phyloP scores from a whole-genome alignment of 2,888 invertebrate genomes.

The Sicus ferrugineus region DNA sequence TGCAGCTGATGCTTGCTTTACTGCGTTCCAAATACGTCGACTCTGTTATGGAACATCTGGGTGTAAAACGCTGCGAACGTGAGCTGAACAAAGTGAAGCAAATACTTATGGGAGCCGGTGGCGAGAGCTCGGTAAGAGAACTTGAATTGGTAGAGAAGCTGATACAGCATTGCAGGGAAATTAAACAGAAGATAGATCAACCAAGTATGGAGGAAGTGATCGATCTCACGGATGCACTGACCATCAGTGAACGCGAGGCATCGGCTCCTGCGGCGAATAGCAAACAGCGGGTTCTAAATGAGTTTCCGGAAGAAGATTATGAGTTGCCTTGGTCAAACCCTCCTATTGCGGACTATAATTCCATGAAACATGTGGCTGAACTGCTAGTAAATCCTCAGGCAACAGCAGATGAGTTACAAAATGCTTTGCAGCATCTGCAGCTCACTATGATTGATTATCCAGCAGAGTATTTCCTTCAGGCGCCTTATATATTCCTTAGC shows the following conservation, averaged over 20 bases:
- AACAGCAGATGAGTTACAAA: conserved; percentile 45
- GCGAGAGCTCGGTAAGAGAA: no score
- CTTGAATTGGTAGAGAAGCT: conserved; percentile 47
- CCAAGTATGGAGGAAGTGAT: conserved; percentile 29
- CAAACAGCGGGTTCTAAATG: background rate
- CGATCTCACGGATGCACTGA: conserved; percentile 36
- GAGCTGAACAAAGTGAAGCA: conserved; percentile 56
- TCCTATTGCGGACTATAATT: conserved; percentile 50
- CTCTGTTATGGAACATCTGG: conserved; percentile 48
- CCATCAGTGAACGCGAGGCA: conserved; percentile 29
- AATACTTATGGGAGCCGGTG: conserved; percentile 44
- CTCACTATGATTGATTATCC: conserved; percentile 60
- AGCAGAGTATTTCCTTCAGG: conserved; percentile 59
- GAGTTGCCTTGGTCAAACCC: conserved; percentile 57
- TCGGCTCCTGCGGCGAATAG: background rate
- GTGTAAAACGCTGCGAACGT: conserved; percentile 47
- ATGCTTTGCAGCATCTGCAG: conserved; percentile 51
- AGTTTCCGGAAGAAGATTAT: conserved; percentile 43
- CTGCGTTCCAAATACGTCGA: conserved; percentile 52
- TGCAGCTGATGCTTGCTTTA: conserved; percentile 54
- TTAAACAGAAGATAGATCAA: conserved; percentile 23
- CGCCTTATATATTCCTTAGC: conserved; percentile 56
- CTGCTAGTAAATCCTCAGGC: conserved; percentile 40
- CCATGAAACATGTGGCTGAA: conserved; percentile 53
- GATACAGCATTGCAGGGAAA: conserved; percentile 39